A percentile compares a stretch with the other conserved stretches of the same genome.
Conservation (phyloP, 2,797 vertebrate genomes). For the Hippopotamyrus pictus region DNA sequence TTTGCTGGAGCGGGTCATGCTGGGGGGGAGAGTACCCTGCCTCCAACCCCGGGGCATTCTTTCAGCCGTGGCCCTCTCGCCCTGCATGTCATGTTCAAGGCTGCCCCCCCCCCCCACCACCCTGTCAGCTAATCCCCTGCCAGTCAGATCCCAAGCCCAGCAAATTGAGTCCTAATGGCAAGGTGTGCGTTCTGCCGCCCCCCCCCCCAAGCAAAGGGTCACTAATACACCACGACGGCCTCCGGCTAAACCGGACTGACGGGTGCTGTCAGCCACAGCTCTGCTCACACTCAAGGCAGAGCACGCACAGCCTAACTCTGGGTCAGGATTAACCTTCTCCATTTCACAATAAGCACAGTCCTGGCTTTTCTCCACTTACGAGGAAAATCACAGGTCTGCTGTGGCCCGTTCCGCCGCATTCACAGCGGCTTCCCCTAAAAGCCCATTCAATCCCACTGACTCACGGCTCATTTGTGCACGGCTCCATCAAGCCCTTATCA, state of each 20-base stretch:
- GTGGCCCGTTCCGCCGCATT: neutral
- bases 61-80: neutral
- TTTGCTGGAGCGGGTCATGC: neutral
- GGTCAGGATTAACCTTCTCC: neutral
- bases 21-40: neutral
- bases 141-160: neutral
- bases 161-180: neutral
- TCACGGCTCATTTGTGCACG: neutral
- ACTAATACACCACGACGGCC: neutral
- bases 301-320: neutral
- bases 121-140: neutral
- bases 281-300: neutral
- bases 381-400: neutral
- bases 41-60: neutral
- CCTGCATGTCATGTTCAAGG: neutral
- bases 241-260: neutral
- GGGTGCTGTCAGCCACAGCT: neutral
- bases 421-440: neutral
- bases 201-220: neutral
- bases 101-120: neutral
- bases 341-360: neutral
- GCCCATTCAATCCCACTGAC: neutral
- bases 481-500: neutral
- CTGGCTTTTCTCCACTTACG: neutral
- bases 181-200: neutral